Conservation (phyloP, 2,797 vertebrate genomes). For the Hippopotamyrus pictus region DNA sequence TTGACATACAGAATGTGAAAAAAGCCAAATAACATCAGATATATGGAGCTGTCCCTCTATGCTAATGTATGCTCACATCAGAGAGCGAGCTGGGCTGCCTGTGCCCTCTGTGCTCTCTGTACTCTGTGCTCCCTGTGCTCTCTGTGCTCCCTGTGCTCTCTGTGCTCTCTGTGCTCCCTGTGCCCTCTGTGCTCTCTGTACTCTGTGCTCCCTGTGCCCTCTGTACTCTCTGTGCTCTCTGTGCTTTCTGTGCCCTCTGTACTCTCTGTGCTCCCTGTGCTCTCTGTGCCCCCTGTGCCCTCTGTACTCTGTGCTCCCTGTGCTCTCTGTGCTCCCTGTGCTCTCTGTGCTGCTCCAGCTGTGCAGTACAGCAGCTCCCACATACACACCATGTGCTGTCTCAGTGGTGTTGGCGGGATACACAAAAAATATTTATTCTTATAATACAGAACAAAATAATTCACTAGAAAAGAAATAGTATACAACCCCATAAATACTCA, state of each 20-base stretch:
- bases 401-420: background rate
- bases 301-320: background rate
- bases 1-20: background rate
- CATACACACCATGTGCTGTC: background rate
- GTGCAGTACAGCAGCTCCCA: background rate
- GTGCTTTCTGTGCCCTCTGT: too few relatives aligned
- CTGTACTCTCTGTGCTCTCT: too few relatives aligned
- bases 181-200: background rate
- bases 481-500: background rate
- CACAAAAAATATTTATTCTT: background rate
- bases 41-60: background rate
- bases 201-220: background rate
- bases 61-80: background rate
- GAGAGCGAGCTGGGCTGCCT: background rate
- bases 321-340: too few relatives aligned
- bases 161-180: background rate
- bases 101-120: background rate
- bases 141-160: background rate
- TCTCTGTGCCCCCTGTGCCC: too few relatives aligned
- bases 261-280: too few relatives aligned
- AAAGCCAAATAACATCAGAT: background rate
- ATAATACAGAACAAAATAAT: background rate
- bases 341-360: background rate
- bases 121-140: too few relatives aligned
- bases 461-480: background rate